Percentiles rank a stretch among this genome's conserved stretches.
Evolutionary conservation across 2,113 vertebrate genomes (phyloP).

Genomic region (Macrotus californicus): DNA sequence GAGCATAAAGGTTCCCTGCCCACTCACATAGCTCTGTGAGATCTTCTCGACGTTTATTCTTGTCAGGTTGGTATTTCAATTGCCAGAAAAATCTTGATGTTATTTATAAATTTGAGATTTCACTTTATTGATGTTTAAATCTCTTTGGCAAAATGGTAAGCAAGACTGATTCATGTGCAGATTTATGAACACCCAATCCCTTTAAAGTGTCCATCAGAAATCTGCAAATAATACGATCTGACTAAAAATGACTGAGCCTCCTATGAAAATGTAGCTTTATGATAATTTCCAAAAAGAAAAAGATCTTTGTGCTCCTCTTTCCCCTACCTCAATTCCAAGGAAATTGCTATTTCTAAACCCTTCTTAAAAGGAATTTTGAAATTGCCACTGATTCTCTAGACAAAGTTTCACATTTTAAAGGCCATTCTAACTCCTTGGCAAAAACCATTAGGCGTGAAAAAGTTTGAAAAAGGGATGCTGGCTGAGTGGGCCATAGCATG

Average conservation of each 20-base stretch:
- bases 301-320: not conserved
- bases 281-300: not conserved
- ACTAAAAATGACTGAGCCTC: not conserved
- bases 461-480: not conserved
- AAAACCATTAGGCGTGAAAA: not conserved
- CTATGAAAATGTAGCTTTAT: constrained; percentile 4
- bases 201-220: not conserved
- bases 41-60: not conserved
- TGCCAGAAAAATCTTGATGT: not conserved
- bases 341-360: not conserved
- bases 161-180: not conserved
- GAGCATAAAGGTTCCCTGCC: not conserved
- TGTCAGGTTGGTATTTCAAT: not conserved
- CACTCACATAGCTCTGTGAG: not conserved
- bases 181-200: not conserved
- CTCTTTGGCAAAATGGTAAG: not conserved
- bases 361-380: not conserved
- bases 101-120: not conserved
- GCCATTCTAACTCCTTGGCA: not conserved
- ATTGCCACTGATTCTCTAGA: not conserved
- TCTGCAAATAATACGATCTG: not conserved
- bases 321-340: not conserved
- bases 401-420: not conserved
- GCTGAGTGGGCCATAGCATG: not conserved
- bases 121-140: not conserved